Percentiles rank a stretch among this genome's conserved stretches.
These are phyloP conservation scores for Chiloscyllium plagiosum DNA, from an alignment of 2,113 vertebrate genomes.

Conservation along the genomic window DNA sequence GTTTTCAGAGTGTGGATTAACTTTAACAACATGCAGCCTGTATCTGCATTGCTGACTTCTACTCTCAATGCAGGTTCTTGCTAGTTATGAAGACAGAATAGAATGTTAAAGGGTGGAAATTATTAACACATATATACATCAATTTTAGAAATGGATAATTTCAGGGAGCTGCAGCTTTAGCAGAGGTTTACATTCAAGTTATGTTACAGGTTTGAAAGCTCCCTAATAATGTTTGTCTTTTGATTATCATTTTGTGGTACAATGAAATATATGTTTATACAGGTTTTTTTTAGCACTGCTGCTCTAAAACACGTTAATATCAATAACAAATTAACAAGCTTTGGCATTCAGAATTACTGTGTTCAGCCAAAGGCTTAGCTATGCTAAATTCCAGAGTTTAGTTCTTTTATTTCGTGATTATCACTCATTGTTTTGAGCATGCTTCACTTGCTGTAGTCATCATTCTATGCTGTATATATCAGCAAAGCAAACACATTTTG, in stretches of 20 bases:
- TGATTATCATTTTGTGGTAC: constrained; percentile 1
- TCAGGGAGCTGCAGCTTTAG: not conserved
- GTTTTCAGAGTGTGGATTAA: not conserved
- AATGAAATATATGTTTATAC: not conserved
- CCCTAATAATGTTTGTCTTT: not conserved
- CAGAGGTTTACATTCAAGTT: not conserved
- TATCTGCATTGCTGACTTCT: not conserved
- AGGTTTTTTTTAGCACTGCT: not conserved
- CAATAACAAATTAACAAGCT: constrained; percentile 42
- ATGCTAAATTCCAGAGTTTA: constrained; percentile 51
- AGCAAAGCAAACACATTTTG: constrained; percentile 46
- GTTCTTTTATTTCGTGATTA: constrained; percentile 53
- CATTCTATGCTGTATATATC: constrained; percentile 52
- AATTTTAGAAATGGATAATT: not conserved
- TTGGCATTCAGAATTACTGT: constrained; percentile 56
- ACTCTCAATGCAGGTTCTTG: not conserved
- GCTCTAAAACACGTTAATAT: constrained; percentile 3
- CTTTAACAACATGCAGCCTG: not conserved
- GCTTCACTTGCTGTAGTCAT: constrained; percentile 50
- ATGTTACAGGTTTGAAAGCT: not conserved
- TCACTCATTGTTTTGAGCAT: constrained; percentile 51
- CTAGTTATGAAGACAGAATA: not conserved
- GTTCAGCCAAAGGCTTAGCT: constrained; percentile 58
- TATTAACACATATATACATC: not conserved
- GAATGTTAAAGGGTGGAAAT: not conserved